Conservation (phyloP, 2,888 invertebrate genomes). For the Acleris sparsana region DNA sequence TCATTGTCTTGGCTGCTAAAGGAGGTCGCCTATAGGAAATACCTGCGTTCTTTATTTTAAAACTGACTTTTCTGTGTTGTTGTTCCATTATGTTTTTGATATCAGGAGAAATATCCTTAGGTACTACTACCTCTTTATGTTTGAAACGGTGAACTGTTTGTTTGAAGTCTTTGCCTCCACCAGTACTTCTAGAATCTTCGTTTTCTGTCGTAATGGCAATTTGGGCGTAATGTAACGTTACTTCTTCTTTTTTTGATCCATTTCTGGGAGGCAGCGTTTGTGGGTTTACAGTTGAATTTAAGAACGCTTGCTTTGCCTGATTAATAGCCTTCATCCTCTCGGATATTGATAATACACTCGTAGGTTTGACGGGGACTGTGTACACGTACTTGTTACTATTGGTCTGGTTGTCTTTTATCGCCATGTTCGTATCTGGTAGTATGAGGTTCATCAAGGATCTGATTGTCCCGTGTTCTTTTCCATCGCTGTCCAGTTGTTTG, state of each 20-base stretch:
- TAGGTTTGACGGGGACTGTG: conserved; percentile 65
- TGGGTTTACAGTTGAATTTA: conserved; percentile 65
- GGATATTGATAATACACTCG: conserved; percentile 49
- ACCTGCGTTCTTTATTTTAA: conserved; percentile 83
- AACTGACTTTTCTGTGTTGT: conserved; percentile 83
- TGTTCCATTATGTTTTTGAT: conserved; percentile 64
- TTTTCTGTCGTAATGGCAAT: conserved; percentile 70
- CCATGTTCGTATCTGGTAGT: conserved; percentile 68
- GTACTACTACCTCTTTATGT: conserved; percentile 46
- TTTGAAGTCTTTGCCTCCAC: conserved; percentile 64
- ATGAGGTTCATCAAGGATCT: conserved; percentile 74
- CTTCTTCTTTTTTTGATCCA: conserved; percentile 49
- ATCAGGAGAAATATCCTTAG: conserved; percentile 51
- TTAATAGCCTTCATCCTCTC: conserved; percentile 66
- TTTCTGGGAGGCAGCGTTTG: conserved; percentile 40
- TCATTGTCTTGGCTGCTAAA: conserved; percentile 71
- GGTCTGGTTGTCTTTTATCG: conserved; percentile 71
- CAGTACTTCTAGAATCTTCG: conserved; percentile 76
- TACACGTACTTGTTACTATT: conserved; percentile 65
- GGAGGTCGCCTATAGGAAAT: conserved; percentile 73
- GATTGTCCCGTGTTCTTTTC: conserved; percentile 67
- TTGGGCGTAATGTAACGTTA: conserved; percentile 71
- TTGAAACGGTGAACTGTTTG: conserved; percentile 43
- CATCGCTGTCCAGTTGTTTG: conserved; percentile 63
- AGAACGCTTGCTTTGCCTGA: conserved; percentile 71